Evolutionary conservation across 37 sponge, comb jelly and placozoan species (phyloP).

Genomic region (Mnemiopsis leidyi): DNA sequence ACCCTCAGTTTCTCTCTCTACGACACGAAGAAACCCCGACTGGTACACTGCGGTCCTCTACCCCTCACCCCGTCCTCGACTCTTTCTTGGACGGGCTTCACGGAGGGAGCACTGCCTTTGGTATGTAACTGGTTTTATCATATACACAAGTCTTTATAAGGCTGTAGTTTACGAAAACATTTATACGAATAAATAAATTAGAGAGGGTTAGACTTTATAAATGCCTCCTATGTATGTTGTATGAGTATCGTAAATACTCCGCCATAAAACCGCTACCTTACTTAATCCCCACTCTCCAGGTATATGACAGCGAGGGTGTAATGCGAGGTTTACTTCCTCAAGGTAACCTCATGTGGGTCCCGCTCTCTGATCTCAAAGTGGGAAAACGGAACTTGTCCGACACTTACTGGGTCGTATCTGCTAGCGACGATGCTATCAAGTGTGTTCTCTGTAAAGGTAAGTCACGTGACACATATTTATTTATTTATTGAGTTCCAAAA

Average conservation of each 20-base stretch:
- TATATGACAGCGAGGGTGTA: conserved; percentile 59
- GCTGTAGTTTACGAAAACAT: too few relatives aligned
- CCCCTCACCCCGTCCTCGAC: conserved; percentile 24
- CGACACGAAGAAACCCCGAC: conserved; percentile 15
- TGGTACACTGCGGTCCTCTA: background rate
- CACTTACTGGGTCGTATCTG: conserved; percentile 51
- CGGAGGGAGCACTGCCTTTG: conserved; percentile 31
- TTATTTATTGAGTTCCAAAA: too few relatives aligned
- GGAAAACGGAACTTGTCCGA: conserved; percentile 46
- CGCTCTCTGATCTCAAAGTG: background rate
- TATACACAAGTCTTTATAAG: too few relatives aligned
- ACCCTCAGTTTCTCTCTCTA: background rate
- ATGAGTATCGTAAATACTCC: too few relatives aligned
- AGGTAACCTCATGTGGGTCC: conserved; percentile 25
- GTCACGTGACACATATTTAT: too few relatives aligned
- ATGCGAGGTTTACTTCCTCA: conserved; percentile 5
- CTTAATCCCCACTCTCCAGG: background rate
- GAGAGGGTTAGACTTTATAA: too few relatives aligned
- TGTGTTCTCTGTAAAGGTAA: conserved; percentile 47
- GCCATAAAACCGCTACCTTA: too few relatives aligned
- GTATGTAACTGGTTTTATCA: too few relatives aligned
- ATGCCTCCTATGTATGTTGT: too few relatives aligned
- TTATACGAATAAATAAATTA: too few relatives aligned
- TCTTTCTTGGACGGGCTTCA: conserved; percentile 45
- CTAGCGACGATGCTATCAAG: background rate